Conservation (phyloP, 2,888 invertebrate genomes). For the Nemapogon koenigi region DNA sequence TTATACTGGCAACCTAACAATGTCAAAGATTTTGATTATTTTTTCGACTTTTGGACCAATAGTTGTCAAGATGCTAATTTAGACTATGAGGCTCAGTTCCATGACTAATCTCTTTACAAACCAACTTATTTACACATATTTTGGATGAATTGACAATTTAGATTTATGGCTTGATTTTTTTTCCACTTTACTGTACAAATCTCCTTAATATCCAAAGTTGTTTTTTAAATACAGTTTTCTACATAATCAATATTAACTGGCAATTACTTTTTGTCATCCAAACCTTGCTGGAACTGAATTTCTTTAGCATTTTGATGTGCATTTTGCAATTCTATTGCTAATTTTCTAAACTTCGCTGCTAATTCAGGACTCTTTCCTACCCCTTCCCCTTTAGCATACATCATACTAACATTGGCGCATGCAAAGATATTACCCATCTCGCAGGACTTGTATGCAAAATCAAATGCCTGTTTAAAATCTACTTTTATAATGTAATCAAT, state of each 20-base stretch:
- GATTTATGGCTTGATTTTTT: too few relatives aligned
- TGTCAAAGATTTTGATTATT: too few relatives aligned
- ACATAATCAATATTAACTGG: slow-evolving; percentile 4
- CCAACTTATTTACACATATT: too few relatives aligned
- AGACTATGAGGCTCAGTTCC: too few relatives aligned
- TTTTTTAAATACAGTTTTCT: too few relatives aligned
- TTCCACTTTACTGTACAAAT: background rate
- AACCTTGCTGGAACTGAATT: slow-evolving; percentile 64
- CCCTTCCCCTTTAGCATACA: slow-evolving; percentile 87
- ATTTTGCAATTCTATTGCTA: slow-evolving; percentile 74
- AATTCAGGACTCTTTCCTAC: slow-evolving; percentile 73
- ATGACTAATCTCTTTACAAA: too few relatives aligned
- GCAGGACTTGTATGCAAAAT: slow-evolving; percentile 80
- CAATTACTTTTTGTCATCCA: slow-evolving; percentile 25
- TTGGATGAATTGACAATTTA: too few relatives aligned
- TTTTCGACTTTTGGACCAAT: too few relatives aligned
- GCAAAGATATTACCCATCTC: slow-evolving; percentile 84
- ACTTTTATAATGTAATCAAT: slow-evolving; percentile 64
- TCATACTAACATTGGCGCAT: slow-evolving; percentile 89
- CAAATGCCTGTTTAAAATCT: slow-evolving; percentile 80
- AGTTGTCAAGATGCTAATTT: too few relatives aligned
- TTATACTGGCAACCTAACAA: too few relatives aligned
- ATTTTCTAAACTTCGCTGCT: slow-evolving; percentile 74
- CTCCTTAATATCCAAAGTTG: background rate
- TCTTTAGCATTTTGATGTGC: slow-evolving; percentile 65